Evolutionary conservation across 92 coral and sea anemone species (phyloP), one percentile per base, ranked within the genome.

Genomic region (Palythoa heliodiscus): DNA sequence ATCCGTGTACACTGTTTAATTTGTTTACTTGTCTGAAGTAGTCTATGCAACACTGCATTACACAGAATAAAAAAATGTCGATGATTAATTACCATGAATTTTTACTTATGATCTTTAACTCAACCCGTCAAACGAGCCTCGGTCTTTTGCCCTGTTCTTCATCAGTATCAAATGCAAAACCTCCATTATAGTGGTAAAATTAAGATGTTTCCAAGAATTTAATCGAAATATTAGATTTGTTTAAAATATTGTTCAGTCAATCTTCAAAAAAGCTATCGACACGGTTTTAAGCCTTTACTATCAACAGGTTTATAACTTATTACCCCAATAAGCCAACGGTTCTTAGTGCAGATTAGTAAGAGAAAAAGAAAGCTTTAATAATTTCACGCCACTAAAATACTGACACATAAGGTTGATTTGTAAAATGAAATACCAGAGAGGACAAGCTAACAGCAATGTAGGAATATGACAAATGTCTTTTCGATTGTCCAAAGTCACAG

Each of bases 1-100:
- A 66, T 64, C 73, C 84, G 37, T 66, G 16, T 80, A 47, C 74
- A 80, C 61, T 64, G 84, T 64, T 64, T 78, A 7, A 63, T 14
- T 48, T 43, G 39, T 43, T 80, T 73, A 11, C 14, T 66, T 70
- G 47, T 52, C 71, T 57, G 16, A 37, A 48, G 37, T 37, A 14
- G 24, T 61, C 60, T 47, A 73, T 80, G 84, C 74, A 80, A 17
- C 20, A 66, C 57, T 29, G 60, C 47, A 80, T 80, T 80, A 80
- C 73, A 66, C 66, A 80, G 74, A 55, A 22, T 19, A 8, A 14
- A 80, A 80, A 64, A n/a, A 80, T 80, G 84, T 80, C 74, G 47
- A 23, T 39, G 55, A 16, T 23, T 76, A 76, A 76, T 76, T 35
- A 55, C 84, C 84, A 25, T 76, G 39, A 64, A n/a, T 12, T 13